Percentiles rank a stretch among this genome's conserved stretches.
phyloP scores from a whole-genome alignment of 2,113 vertebrate genomes.

The Esox niger region DNA sequence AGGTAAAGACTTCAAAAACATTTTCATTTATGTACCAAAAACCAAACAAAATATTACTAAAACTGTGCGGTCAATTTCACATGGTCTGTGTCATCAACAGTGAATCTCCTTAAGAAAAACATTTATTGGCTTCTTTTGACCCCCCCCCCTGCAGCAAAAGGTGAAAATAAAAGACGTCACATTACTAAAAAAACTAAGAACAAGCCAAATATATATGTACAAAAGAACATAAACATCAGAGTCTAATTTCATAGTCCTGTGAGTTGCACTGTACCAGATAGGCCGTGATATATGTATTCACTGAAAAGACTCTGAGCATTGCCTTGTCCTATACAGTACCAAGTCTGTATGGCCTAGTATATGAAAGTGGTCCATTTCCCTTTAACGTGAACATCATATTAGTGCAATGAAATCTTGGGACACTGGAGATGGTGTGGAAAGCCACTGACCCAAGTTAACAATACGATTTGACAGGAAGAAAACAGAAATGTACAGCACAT shows the following conservation, averaged over 20 bases:
- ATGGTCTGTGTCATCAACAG: slow-evolving; percentile 51
- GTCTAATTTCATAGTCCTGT: slow-evolving; percentile 10
- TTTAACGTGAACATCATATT: slow-evolving; percentile 5
- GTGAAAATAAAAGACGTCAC: slow-evolving; percentile 60
- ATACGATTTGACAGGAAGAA: slow-evolving; percentile 16
- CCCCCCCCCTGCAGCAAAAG: slow-evolving; percentile 23
- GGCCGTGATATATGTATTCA: slow-evolving; percentile 5
- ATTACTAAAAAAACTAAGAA: slow-evolving; percentile 74
- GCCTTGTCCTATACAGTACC: background rate
- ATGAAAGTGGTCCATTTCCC: background rate
- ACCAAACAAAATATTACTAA: slow-evolving; percentile 38
- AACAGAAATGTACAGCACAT: slow-evolving; percentile 29
- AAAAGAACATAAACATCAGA: slow-evolving; percentile 69
- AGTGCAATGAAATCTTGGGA: slow-evolving; percentile 40
- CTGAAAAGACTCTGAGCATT: background rate
- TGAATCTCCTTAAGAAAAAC: slow-evolving; percentile 49
- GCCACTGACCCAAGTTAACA: slow-evolving; percentile 44
- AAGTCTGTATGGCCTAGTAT: slow-evolving; percentile 18
- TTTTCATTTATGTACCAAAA: slow-evolving; percentile 55
- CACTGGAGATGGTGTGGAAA: slow-evolving; percentile 30
- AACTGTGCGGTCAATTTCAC: slow-evolving; percentile 49
- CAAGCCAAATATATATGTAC: slow-evolving; percentile 79
- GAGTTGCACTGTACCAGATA: slow-evolving; percentile 18
- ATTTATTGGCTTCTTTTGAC: slow-evolving; percentile 38
- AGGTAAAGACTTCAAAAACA: slow-evolving; percentile 72